These are phyloP conservation scores for Chauna torquata DNA, from an alignment of 2,113 vertebrate genomes.

Conservation along the genomic window DNA sequence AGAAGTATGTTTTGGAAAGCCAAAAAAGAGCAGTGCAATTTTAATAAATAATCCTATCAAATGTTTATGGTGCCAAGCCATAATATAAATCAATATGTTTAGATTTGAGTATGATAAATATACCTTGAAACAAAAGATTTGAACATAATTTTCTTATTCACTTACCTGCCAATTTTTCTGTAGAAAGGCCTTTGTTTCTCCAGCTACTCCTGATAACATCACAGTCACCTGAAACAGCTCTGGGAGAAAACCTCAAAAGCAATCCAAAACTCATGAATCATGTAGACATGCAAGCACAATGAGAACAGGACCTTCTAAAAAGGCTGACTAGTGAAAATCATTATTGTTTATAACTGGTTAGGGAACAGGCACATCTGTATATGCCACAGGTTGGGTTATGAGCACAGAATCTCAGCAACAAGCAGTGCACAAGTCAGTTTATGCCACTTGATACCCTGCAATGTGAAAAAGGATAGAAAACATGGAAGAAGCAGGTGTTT, in stretches of 20 bases:
- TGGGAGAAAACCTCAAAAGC: neutral
- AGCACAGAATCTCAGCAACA: neutral
- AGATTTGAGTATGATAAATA: slow-evolving; percentile 38
- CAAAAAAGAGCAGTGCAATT: neutral
- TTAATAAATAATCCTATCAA: slow-evolving; percentile 55
- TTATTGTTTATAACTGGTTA: neutral
- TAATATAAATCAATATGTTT: slow-evolving; percentile 44
- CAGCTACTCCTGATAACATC: slow-evolving; percentile 35
- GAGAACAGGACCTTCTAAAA: neutral
- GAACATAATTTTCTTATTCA: slow-evolving; percentile 44
- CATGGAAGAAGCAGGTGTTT: neutral
- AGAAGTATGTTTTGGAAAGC: slow-evolving; percentile 21
- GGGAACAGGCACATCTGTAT: neutral
- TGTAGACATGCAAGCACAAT: neutral
- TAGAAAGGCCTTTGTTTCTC: slow-evolving; percentile 25
- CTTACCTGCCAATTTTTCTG: slow-evolving; percentile 25
- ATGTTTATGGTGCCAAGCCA: slow-evolving; percentile 28
- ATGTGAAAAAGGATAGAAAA: neutral
- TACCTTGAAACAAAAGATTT: neutral
- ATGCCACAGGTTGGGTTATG: neutral
- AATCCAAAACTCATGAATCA: neutral
- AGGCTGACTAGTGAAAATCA: neutral
- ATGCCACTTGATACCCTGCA: neutral
- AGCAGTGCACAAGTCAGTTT: neutral
- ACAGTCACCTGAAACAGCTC: slow-evolving; percentile 21